Conservation (phyloP, 2,888 invertebrate species). For the Dusona sp. region DNA sequence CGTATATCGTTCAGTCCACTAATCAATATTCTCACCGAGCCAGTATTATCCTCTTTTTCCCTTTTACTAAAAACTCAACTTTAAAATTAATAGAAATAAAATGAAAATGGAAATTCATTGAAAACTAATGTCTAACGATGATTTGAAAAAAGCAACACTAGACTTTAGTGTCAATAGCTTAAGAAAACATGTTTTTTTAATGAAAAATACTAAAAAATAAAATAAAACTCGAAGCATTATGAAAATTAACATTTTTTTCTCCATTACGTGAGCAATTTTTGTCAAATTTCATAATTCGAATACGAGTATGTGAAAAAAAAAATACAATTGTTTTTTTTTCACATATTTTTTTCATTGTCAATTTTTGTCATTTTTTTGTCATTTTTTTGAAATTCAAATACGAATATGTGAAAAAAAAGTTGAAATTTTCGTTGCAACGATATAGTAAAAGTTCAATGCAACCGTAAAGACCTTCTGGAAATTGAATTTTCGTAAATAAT, state of each 20-base stretch:
- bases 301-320: too few relatives aligned
- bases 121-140: background rate
- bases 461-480: background rate
- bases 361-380: too few relatives aligned
- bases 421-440: background rate
- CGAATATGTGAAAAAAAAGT: background rate
- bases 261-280: background rate
- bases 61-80: background rate
- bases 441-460: too few relatives aligned
- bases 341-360: too few relatives aligned
- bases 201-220: background rate
- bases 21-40: conserved; percentile 2
- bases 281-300: too few relatives aligned
- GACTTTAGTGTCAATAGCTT: background rate
- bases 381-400: background rate
- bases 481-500: background rate
- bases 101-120: background rate
- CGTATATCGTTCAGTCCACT: background rate
- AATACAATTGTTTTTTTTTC: too few relatives aligned
- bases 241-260: background rate
- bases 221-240: background rate
- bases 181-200: background rate
- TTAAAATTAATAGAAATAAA: background rate
- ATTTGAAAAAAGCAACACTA: background rate
- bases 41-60: background rate